phyloP scores from a whole-genome alignment of 2,888 invertebrate species.

The Phyllotreta striolata region DNA sequence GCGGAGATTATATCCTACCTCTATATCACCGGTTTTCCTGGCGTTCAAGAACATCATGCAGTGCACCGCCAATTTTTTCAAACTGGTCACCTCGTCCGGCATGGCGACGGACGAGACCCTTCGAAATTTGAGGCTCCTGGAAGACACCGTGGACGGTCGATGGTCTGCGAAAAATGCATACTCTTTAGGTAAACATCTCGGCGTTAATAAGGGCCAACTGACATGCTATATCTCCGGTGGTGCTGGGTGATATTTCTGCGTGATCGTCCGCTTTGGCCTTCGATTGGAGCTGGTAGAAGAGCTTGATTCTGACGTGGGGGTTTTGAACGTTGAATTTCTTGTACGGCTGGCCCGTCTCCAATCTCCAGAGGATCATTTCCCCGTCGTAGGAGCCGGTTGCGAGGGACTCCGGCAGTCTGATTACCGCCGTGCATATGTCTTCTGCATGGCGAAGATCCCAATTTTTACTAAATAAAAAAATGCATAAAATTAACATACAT shows the following conservation, averaged over 20 bases:
- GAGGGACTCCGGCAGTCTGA: conserved; percentile 71
- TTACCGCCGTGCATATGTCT: conserved; percentile 77
- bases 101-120: conserved; percentile 61
- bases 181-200: too few relatives aligned
- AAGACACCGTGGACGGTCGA: too few relatives aligned
- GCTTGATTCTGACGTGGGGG: conserved; percentile 67
- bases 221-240: too few relatives aligned
- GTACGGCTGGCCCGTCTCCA: conserved; percentile 82
- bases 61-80: conserved; percentile 69
- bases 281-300: conserved; percentile 61
- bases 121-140: conserved; percentile 42
- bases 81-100: conserved; percentile 59
- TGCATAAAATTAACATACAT: too few relatives aligned
- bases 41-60: conserved; percentile 73
- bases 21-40: conserved; percentile 61
- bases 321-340: conserved; percentile 63
- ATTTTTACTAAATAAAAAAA: conserved; percentile 60
- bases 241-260: neutral
- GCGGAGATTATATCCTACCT: too few relatives aligned
- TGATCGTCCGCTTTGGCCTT: conserved; percentile 42
- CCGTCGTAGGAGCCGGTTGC: conserved; percentile 82
- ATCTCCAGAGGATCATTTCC: conserved; percentile 81
- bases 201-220: too few relatives aligned
- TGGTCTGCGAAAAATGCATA: too few relatives aligned
- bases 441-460: conserved; percentile 79